A percentile compares a stretch with the other conserved stretches of the same genome.
phyloP scores from a whole-genome alignment of 2,113 vertebrate species.

The Oncorhynchus gorbuscha region DNA sequence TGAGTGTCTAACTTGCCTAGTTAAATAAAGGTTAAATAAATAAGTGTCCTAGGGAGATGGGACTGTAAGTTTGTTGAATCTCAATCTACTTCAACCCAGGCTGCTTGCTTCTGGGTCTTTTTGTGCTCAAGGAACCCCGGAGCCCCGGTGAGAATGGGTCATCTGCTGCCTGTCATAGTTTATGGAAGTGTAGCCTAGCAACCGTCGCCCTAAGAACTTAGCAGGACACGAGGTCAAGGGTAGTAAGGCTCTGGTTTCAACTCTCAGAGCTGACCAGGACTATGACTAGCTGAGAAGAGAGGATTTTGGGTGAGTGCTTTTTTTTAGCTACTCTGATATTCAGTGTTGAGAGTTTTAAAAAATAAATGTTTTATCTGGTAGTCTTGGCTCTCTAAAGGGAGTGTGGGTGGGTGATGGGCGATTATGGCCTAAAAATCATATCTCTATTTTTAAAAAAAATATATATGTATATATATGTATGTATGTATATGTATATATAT shows the following conservation, averaged over 20 bases:
- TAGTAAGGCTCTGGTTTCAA: constrained; percentile 8
- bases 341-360: too few species aligned
- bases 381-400: too few species aligned
- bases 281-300: background rate
- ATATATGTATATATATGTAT: too few species aligned
- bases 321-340: background rate
- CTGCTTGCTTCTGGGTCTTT: constrained; percentile 41
- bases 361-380: too few species aligned
- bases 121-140: constrained; percentile 40
- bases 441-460: too few species aligned
- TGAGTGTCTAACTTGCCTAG: constrained; percentile 1
- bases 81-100: constrained; percentile 64
- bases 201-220: constrained; percentile 40
- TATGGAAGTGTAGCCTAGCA: constrained; percentile 67
- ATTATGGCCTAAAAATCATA: too few species aligned
- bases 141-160: constrained; percentile 48
- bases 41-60: constrained; percentile 28
- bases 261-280: constrained; percentile 11
- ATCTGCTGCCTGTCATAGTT: constrained; percentile 67
- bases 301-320: background rate
- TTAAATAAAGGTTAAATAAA: too few species aligned
- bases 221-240: constrained; percentile 53
- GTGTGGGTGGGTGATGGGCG: too few species aligned
- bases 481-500: too few species aligned
- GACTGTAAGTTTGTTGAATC: constrained; percentile 31